Base-by-base conservation (phyloP, 2,113 vertebrate species). In the Aptenodytes forsteri region DNA sequence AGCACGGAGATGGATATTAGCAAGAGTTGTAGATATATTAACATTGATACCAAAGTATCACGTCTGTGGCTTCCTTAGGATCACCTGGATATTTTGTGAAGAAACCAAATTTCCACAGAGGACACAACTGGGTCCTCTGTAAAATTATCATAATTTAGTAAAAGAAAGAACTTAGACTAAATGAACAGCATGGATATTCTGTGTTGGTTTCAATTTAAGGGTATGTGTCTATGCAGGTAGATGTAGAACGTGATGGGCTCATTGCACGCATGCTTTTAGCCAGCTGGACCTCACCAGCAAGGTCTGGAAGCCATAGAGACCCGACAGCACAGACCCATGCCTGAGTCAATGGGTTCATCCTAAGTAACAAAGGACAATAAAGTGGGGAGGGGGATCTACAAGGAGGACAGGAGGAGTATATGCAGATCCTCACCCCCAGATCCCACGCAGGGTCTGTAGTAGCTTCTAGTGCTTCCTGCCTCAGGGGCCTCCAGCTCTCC, bases 251-350 rank as follows among this genome's bases (percentile, higher is more conserved):
- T 10, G 17, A 69, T 5, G 9, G 29, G 13, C 17, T 80, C 27
- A 16, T 25, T 29, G 29, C 22, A 36, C 10, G 4, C 38, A 27
- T 0, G 0, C 7, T 64, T 62, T 69, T 16, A 87, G 47, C 6
- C 84, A 93, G 21, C 14, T 55, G 40, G 26, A 44, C 22, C 49
- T 27, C 30, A 72, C 17, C 42, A 61, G 32, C 26, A 65, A 58
- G 16, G 49, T 26, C n/a, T 87, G 78, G 23, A 70, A 84, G 65
- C 7, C 64, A 44, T 3, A 6, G 29, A 83, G 16, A 76, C 18
- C 16, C 2, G 5, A 44, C 13, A 75, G 36, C 34, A 56, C 26
- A 66, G 30, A 20, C 7, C 0, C 1, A 9, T 52, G 10, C 6
- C 16, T 55, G 11, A 62, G 36, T 26, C 58, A 73, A 11, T 21